Evolutionary conservation across 2,888 invertebrate species (phyloP).

Genomic region (Plebejus melissa): DNA sequence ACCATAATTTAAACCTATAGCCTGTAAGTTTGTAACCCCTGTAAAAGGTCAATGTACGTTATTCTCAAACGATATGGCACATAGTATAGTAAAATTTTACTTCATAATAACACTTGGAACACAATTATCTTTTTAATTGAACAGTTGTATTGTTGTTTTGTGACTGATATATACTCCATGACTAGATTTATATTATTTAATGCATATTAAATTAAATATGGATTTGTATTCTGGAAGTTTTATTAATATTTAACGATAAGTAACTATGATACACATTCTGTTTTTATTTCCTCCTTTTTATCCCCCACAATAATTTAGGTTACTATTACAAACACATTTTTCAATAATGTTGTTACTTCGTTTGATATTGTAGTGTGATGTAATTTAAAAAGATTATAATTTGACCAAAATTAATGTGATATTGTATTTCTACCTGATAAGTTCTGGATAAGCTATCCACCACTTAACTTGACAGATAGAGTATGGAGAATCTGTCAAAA

Average conservation of each 20-base stretch:
- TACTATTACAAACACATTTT: neutral
- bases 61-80: too few relatives aligned
- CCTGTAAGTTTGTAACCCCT: too few relatives aligned
- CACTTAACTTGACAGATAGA: too few relatives aligned
- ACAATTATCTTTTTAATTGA: neutral
- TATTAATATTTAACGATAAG: neutral
- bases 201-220: neutral
- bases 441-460: too few relatives aligned
- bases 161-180: neutral
- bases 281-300: neutral
- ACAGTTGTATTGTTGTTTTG: neutral
- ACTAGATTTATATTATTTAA: neutral
- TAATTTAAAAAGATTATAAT: too few relatives aligned
- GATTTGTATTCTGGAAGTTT: neutral
- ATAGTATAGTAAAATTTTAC: neutral
- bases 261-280: neutral
- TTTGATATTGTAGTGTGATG: too few relatives aligned
- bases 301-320: neutral
- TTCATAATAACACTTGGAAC: neutral
- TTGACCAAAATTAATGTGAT: too few relatives aligned
- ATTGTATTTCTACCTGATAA: too few relatives aligned
- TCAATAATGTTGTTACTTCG: too few relatives aligned
- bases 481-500: too few relatives aligned
- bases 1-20: too few relatives aligned
- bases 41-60: too few relatives aligned